Evolutionary conservation across 2,888 invertebrate species (phyloP), one percentile per base, ranked within the genome.

Genomic region (Rhaphigaster nebulosa): DNA sequence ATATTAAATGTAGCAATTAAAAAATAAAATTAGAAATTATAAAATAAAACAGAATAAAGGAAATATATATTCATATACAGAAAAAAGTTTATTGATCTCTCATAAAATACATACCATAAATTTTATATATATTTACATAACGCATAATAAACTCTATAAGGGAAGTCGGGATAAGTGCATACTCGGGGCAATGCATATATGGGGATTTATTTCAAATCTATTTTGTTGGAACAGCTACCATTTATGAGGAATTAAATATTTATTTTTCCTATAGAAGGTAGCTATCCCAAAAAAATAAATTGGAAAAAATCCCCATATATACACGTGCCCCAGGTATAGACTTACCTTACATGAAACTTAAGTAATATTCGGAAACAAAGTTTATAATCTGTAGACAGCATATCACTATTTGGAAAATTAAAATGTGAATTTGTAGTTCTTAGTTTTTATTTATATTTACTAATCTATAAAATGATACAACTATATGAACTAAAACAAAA

Each of bases 71-170:
- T 76, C 45, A 84, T 41, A 50, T 84, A 84, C 84, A 26, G 84
- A 84, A 84, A 84, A 76, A 84, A 84, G 26, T 84, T 84, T 84
- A 84, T 45, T 84, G 84, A 84, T 84, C 84, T 80, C 41, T 45
- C 84, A 84, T 84, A 84, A 84, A 84, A 84, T 84, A 84, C 84
- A 84, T 45, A 84, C 84, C 45, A 84, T 84, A 0, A 41, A 84
- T 84, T 84, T 84, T 84, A 84, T 84, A 84, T 84, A 84, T n/a
- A 84, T 41, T 45, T 84, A 84, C 84, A 84, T n/a, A 84, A 50
- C 70, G 38, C 70, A 70, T 70, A 70, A 70, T 76, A 38, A 76
- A 76, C 70, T 38, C 70, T 76, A 76, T 76, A n/a, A n/a, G n/a
- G n/a, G n/a, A n/a, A n/a, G n/a, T n/a, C n/a, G n/a, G n/a, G n/a